Evolutionary conservation across 2,113 vertebrate genomes (phyloP), one percentile per base, ranked within the genome.

Genomic region (Elanus axillaris): DNA sequence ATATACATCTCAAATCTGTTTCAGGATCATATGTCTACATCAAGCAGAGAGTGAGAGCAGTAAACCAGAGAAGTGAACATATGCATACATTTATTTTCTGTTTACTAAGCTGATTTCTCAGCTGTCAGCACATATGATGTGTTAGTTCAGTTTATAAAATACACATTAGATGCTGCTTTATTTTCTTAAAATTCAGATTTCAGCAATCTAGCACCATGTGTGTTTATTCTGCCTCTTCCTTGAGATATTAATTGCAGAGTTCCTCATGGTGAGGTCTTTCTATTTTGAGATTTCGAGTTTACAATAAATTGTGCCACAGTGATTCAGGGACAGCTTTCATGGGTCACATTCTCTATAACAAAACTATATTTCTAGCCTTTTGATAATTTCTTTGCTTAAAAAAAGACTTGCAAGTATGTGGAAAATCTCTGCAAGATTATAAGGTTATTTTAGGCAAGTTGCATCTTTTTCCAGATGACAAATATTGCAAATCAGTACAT

Each of bases 131-230:
- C 22, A 27, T 38, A 23, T 13, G 19, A 67, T 45, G 10, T 82
- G 47, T 67, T 81, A 66, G 50, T 78, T 86, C 26, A 68, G 42
- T 19, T 63, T 90, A 72, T 58, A 52, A 78, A 78, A 62, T 38
- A 29, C 13, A 22, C 2, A 25, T 55, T 56, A 78, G 26, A 48
- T 77, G 6, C 11, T 56, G 40, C 45, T 76, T 40, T 64, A 29
- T 77, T 62, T 74, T 87, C 43, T 77, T 85, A 23, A 64, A 73
- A 69, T 62, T 74, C 31, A 62, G 3, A 62, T 84, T 83, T 71
- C 6, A 3, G 9, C 36, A 43, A 5, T 42, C 13, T 38, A 60
- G 32, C 13, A 40, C 13, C n/a, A 43, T 0, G 0, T 55, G 25
- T 60, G 40, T 84, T 93, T 76, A 48, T 20, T 81, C 23, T 76